Percentiles rank a stretch among this genome's conserved stretches.
Evolutionary conservation across 2,888 invertebrate species (phyloP).

Genomic region (Corbicula japonica): DNA sequence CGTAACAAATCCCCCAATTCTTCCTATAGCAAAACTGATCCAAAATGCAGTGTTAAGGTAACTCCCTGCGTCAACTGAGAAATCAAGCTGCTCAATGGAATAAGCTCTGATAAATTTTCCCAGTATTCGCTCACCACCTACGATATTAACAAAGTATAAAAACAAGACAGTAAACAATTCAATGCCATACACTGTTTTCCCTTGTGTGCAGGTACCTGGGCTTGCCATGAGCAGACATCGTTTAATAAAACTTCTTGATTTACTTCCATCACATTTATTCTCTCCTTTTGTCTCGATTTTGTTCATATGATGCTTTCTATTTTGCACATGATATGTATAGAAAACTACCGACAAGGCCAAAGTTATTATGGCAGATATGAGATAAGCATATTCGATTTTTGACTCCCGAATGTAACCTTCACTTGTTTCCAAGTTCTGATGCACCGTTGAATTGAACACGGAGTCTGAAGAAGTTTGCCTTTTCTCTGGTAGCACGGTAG

Average conservation of each 20-base stretch:
- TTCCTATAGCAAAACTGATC: conserved; percentile 73
- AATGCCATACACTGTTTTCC: conserved; percentile 67
- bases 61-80: conserved; percentile 70
- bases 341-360: conserved; percentile 60
- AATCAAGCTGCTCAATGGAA: conserved; percentile 72
- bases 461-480: no score
- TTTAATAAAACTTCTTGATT: not conserved
- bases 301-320: not conserved
- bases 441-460: no score
- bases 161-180: conserved; percentile 68
- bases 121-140: conserved; percentile 74
- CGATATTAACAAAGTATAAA: conserved; percentile 71
- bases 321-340: conserved; percentile 63
- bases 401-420: conserved; percentile 65
- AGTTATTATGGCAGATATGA: conserved; percentile 64
- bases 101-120: conserved; percentile 77
- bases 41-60: conserved; percentile 75
- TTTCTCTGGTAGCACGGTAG: no score
- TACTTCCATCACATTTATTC: not conserved
- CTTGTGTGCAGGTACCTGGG: conserved; percentile 70
- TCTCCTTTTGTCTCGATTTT: not conserved
- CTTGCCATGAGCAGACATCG: conserved; percentile 62
- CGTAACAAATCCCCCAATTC: conserved; percentile 68
- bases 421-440: no score
- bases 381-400: conserved; percentile 70